Conservation (phyloP, 2,797 vertebrate species). For the Mormyrops attenuatus region DNA sequence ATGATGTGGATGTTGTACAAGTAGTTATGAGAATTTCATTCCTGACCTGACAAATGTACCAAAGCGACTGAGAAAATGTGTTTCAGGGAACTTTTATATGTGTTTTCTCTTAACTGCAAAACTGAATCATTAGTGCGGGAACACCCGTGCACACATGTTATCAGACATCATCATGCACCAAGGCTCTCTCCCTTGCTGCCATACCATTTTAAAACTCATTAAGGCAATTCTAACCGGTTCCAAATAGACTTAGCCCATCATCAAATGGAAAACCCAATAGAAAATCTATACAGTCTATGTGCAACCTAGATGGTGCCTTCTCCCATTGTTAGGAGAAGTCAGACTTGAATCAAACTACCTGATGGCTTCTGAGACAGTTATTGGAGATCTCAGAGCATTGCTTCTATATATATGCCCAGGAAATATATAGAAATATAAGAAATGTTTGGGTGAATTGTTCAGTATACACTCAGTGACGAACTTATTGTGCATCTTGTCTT, state of each 20-base stretch:
- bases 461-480: background rate
- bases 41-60: no score
- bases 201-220: background rate
- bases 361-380: background rate
- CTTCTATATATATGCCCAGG: background rate
- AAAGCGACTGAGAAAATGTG: background rate
- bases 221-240: background rate
- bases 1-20: no score
- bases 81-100: background rate
- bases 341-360: background rate
- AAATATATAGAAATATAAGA: background rate
- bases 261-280: background rate
- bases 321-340: background rate
- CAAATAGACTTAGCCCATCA: background rate
- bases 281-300: background rate
- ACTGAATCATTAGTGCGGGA: background rate
- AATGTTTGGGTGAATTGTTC: background rate
- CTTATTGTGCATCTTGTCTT: background rate
- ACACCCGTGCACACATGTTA: background rate
- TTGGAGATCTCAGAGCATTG: background rate
- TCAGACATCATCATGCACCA: background rate
- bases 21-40: no score
- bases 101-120: background rate
- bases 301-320: background rate
- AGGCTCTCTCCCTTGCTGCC: background rate